These are phyloP conservation scores for Automeris io DNA, from an alignment of 2,888 invertebrate species.

Conservation along the genomic window DNA sequence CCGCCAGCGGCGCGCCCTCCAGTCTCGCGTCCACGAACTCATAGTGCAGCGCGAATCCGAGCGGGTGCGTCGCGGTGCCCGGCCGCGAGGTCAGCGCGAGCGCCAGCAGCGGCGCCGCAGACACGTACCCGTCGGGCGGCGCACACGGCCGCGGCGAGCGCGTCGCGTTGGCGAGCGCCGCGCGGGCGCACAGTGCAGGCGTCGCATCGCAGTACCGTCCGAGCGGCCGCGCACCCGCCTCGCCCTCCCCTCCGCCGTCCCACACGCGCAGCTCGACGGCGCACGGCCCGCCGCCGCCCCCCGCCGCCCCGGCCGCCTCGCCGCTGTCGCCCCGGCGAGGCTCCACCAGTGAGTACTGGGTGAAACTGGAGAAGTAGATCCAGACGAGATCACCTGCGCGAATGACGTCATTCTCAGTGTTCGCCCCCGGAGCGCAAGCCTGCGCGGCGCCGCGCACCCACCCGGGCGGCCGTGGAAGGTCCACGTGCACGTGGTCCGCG, in stretches of 20 bases:
- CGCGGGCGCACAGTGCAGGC: slow-evolving; percentile 89
- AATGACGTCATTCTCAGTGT: neutral
- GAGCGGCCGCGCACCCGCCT: slow-evolving; percentile 60
- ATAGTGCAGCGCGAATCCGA: slow-evolving; percentile 84
- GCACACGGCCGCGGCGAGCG: slow-evolving; percentile 88
- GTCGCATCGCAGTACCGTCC: slow-evolving; percentile 85
- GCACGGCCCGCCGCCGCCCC: slow-evolving; percentile 52
- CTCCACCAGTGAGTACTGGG: slow-evolving; percentile 83
- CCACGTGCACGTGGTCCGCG: slow-evolving; percentile 92
- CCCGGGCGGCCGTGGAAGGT: slow-evolving; percentile 86
- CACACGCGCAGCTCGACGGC: slow-evolving; percentile 84
- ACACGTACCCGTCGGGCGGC: slow-evolving; percentile 87
- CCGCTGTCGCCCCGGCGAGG: slow-evolving; percentile 68
- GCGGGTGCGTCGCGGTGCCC: slow-evolving; percentile 88
- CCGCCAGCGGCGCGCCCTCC: slow-evolving; percentile 81
- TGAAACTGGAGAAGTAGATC: slow-evolving; percentile 92
- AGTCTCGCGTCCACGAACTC: slow-evolving; percentile 90
- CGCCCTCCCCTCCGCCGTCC: slow-evolving; percentile 82
- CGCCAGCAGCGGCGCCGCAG: slow-evolving; percentile 47
- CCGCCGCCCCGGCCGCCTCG: slow-evolving; percentile 34
- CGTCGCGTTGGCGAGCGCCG: slow-evolving; percentile 82
- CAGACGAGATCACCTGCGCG: slow-evolving; percentile 84
- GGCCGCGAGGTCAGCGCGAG: slow-evolving; percentile 72
- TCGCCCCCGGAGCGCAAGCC: no score
- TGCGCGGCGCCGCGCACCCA: slow-evolving; percentile 16